Evolutionary conservation across 2,113 vertebrate genomes (phyloP).

Genomic region (Varanus komodoensis): DNA sequence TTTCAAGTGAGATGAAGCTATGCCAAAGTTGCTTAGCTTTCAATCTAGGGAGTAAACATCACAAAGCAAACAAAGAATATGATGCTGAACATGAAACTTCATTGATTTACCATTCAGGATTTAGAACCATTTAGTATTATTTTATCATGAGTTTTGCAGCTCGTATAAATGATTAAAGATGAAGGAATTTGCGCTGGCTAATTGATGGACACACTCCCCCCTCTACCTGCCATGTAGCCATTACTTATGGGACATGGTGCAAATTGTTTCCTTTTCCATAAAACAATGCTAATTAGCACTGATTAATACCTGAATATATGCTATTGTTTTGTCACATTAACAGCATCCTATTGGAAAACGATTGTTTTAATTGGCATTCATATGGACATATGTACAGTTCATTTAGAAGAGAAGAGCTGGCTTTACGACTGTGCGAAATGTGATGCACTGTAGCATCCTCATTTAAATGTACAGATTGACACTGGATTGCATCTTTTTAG

Average conservation of each 20-base stretch:
- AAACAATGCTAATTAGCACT: conserved; percentile 55
- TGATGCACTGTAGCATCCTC: conserved; percentile 28
- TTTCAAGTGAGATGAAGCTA: background rate
- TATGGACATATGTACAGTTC: conserved; percentile 28
- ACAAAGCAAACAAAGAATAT: conserved; percentile 18
- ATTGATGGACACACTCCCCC: conserved; percentile 41
- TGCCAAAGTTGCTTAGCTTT: background rate
- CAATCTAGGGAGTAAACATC: background rate
- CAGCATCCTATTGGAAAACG: conserved; percentile 28
- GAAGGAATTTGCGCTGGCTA: conserved; percentile 40
- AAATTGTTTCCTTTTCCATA: conserved; percentile 34
- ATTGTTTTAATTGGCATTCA: conserved; percentile 40
- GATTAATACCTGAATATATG: conserved; percentile 26
- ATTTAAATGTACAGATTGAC: conserved; percentile 50
- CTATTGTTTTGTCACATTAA: conserved; percentile 48
- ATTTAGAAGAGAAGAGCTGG: background rate
- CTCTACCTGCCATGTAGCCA: conserved; percentile 11
- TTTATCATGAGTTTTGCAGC: conserved; percentile 43
- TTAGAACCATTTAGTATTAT: conserved; percentile 44
- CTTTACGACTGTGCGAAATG: background rate
- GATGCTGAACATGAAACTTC: conserved; percentile 13
- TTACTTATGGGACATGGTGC: conserved; percentile 45
- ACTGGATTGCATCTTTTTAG: conserved; percentile 32
- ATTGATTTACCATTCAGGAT: conserved; percentile 42
- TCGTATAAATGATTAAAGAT: conserved; percentile 61